Evolutionary conservation across 2,888 invertebrate species (phyloP), one percentile per base, ranked within the genome.

Genomic region (Sphaerophoria rueppellii): DNA sequence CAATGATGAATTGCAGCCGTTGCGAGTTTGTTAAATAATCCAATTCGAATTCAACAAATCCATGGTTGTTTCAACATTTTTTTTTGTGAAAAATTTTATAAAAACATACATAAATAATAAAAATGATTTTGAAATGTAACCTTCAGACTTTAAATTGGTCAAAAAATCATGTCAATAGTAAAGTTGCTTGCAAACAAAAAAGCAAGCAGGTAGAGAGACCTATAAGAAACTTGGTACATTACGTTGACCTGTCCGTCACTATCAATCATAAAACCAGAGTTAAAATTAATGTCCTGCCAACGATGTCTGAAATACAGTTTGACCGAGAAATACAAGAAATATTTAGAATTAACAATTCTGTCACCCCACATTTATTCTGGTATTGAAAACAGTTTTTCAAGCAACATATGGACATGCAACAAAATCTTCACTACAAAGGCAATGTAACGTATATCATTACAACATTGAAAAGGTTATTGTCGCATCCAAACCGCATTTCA

Each of bases 381-480:
- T 60, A 11, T 52, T 65, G 50, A 46, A 16, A 58, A 40, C 14
- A 50, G 0, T 7, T 7, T 55, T 71, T 60, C 65, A 24, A 24
- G 24, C 50, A n/a, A n/a, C n/a, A n/a, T n/a, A n/a, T 24, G 46
- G 50, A 76, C 81, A 81, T 81, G 71, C 81, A 72, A 81, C 76
- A 54, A 37, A 12, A 81, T 46, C 35, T 63, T 46, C 34, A 34
- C 14, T 34, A 52, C 16, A 16, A 9, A 63, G 14, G 32, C n/a
- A 34, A 63, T 35, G 34, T 32, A 48, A 14, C 2, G 24, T 24
- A 24, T 24, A 24, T 24, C 24, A 2, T 24, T 24, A 24, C 24
- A 24, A 24, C 24, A 24, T 9, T 1, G 6, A 9, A 9, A 11
- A 5, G 14, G 34, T 34, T n/a, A 32, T 50, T 6, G 65, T 65